Base-by-base conservation (phyloP, 2,888 invertebrate genomes). In the Drosophila subsilvestris region DNA sequence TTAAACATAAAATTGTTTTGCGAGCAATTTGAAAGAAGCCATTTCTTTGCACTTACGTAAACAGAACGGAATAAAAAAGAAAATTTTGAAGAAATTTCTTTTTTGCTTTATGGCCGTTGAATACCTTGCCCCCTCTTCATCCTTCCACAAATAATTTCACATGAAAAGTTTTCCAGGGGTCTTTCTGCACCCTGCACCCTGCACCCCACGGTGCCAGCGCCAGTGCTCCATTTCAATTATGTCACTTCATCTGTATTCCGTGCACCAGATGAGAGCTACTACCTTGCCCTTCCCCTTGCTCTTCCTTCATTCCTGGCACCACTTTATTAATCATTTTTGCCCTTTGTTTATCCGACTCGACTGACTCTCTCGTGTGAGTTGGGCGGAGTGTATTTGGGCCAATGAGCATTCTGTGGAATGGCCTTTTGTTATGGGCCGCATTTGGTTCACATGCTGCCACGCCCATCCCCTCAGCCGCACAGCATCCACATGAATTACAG, bases 301-400 rank as follows among this genome's bases (percentile, higher is more conserved):
- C 51, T 14, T n/a, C 37, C n/a, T 22, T 37, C 14, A 37, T 14
- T 37, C 66, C 66, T 49, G 66, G 32, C 66, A 51, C 51, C 47
- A 49, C 69, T 66, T 66, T 66, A 66, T 66, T 66, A 66, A 66
- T 66, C 66, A 66, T 68, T 67, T 68, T 59, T 37, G 63, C 51
- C 63, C 42, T 63, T 62, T 59, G 57, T 63, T 63, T 70, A 57
- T 57, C 37, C 37, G n/a, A 37, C 25, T 25, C 4, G 20, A 20
- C 14, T 32, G 67, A 37, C 48, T 54, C 29, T 25, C 69, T 32
- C 43, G 43, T 49, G 65, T 37, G 14, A 37, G 37, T 37, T 14
- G 47, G 17, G 54, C 29, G 18, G 49, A 50, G 12, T 37, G 20
- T 61, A 70, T 83, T 69, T 86, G 66, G 83, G 83, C 80, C 83